These are phyloP conservation scores for Drosophila borealis DNA, from an alignment of 2,888 invertebrate genomes.

Conservation along the genomic window DNA sequence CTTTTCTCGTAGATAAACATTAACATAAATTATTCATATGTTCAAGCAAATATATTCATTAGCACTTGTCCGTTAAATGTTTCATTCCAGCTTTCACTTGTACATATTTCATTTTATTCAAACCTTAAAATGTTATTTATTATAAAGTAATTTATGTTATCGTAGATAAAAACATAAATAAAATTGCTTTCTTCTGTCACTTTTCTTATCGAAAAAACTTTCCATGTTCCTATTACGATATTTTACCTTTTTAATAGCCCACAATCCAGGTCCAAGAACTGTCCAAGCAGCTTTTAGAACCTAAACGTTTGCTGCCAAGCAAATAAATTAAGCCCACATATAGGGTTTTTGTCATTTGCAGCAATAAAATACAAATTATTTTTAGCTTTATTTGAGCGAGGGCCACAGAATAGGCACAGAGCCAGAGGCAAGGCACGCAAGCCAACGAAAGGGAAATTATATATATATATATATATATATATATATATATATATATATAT, in stretches of 20 bases:
- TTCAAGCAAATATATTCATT: too few relatives aligned
- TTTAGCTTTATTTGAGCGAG: slow-evolving; percentile 64
- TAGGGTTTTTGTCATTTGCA: slow-evolving; percentile 64
- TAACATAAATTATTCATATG: too few relatives aligned
- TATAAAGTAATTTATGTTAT: too few relatives aligned
- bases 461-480: neutral
- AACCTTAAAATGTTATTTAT: too few relatives aligned
- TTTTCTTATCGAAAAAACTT: neutral
- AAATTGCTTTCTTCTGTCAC: neutral
- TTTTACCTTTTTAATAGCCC: slow-evolving; percentile 16
- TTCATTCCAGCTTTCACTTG: too few relatives aligned
- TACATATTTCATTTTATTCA: too few relatives aligned
- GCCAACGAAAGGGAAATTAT: slow-evolving; percentile 26
- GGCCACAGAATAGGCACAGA: slow-evolving; percentile 13
- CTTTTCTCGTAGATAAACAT: too few relatives aligned
- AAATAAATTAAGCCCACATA: slow-evolving; percentile 66
- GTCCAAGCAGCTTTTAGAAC: neutral
- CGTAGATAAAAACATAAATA: neutral
- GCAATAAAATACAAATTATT: slow-evolving; percentile 74
- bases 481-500: slow-evolving; percentile 7
- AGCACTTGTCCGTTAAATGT: too few relatives aligned
- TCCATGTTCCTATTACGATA: neutral
- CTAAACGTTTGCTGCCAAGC: slow-evolving; percentile 30
- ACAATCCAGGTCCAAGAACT: slow-evolving; percentile 14
- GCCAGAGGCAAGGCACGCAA: slow-evolving; percentile 32